Conservation (phyloP, 2,888 invertebrate species). For the Rotaria socialis region DNA sequence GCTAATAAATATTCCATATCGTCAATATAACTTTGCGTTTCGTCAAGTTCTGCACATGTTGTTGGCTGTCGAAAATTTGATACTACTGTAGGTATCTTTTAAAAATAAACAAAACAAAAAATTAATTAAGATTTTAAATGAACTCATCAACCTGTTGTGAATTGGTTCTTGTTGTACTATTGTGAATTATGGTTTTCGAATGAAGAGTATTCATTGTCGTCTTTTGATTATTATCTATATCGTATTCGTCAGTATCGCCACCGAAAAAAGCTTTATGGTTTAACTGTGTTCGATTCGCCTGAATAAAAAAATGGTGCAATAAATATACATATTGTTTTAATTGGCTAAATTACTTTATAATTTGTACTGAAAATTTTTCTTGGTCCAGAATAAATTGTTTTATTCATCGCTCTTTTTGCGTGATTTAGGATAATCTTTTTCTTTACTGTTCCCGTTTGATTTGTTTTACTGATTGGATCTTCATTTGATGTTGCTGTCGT, state of each 20-base stretch:
- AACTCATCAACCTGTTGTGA: background rate
- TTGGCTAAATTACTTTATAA: background rate
- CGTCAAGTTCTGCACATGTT: slow-evolving; percentile 19
- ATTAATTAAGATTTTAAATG: background rate
- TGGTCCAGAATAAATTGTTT: background rate
- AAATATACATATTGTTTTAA: too few species aligned
- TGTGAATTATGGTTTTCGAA: background rate
- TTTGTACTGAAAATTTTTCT: background rate
- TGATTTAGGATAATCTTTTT: slow-evolving; percentile 4
- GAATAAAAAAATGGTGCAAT: too few species aligned
- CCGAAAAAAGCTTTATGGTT: slow-evolving; percentile 30
- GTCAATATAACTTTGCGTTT: slow-evolving; percentile 34
- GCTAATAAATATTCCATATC: slow-evolving; percentile 13
- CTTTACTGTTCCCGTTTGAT: background rate
- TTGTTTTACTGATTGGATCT: background rate
- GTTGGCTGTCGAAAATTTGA: slow-evolving; percentile 20
- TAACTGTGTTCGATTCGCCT: slow-evolving; percentile 11
- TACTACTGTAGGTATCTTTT: background rate
- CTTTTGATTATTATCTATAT: background rate
- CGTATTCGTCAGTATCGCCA: background rate
- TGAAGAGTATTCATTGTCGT: background rate
- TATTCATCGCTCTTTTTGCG: background rate
- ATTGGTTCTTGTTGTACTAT: background rate
- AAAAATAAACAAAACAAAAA: background rate
- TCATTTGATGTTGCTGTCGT: background rate